These are phyloP conservation scores for Oryzaephilus surinamensis DNA, from an alignment of 1,140 invertebrate species.

Conservation along the genomic window DNA sequence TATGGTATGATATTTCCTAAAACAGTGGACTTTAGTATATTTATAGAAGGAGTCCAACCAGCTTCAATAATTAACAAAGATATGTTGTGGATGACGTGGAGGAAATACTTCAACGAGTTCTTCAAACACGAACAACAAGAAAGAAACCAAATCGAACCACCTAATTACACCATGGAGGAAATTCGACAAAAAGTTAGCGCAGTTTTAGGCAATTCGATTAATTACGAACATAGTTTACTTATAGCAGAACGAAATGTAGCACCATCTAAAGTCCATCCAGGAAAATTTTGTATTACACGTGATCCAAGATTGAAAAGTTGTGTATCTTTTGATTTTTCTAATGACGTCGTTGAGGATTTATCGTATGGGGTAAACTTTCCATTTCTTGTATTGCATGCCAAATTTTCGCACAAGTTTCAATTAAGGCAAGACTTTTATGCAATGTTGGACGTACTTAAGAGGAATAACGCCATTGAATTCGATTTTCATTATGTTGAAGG, in stretches of 20 bases:
- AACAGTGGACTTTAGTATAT: constrained; percentile 46
- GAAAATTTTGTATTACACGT: constrained; percentile 47
- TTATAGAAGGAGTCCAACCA: constrained; percentile 48
- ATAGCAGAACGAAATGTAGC: constrained; percentile 44
- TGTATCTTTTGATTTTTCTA: constrained; percentile 38
- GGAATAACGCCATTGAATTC: constrained; percentile 1
- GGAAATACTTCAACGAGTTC: constrained; percentile 35
- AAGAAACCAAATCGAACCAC: constrained; percentile 38
- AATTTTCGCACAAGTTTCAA: constrained; percentile 2
- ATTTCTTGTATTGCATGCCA: constrained; percentile 39
- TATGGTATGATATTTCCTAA: constrained; percentile 46
- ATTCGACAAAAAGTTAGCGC: constrained; percentile 42
- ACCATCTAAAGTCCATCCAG: constrained; percentile 38
- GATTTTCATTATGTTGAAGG: constrained; percentile 5
- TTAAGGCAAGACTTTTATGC: constrained; percentile 5
- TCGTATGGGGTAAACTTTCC: constrained; percentile 41
- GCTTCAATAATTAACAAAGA: constrained; percentile 25
- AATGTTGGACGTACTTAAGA: constrained; percentile 2
- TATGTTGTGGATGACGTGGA: constrained; percentile 16
- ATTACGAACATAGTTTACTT: constrained; percentile 41
- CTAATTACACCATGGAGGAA: constrained; percentile 46
- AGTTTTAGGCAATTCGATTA: constrained; percentile 41
- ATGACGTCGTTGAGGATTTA: constrained; percentile 39
- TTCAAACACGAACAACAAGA: constrained; percentile 35
- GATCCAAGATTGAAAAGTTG: constrained; percentile 45